phyloP scores from a whole-genome alignment of 2,113 vertebrate genomes.

The Cryptomyrus ogoouensis region DNA sequence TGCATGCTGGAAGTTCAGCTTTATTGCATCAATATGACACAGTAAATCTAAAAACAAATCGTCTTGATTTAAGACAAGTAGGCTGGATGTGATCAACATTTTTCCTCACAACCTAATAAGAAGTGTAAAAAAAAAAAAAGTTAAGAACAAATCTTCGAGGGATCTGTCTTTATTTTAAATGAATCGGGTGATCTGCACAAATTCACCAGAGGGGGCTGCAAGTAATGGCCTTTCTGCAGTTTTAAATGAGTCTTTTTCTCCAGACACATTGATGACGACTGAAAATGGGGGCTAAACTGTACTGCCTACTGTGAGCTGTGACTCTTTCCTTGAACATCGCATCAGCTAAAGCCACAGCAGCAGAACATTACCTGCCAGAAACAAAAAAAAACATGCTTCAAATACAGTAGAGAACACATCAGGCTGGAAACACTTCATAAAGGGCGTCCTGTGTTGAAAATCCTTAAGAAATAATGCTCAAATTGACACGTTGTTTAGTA shows the following conservation, averaged over 20 bases:
- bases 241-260: not conserved
- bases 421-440: slow-evolving; percentile 8
- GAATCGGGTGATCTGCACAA: not conserved
- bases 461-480: not conserved
- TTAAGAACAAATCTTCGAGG: not conserved
- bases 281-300: slow-evolving; percentile 48
- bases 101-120: not conserved
- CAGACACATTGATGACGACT: slow-evolving; percentile 33
- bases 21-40: not conserved
- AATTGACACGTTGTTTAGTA: too few relatives aligned
- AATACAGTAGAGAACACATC: slow-evolving; percentile 30
- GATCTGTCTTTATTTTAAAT: not conserved
- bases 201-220: not conserved
- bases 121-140: not conserved
- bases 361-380: not conserved
- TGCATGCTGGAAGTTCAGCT: not conserved
- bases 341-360: slow-evolving; percentile 14
- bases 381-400: slow-evolving; percentile 39
- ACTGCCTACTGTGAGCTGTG: not conserved
- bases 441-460: not conserved
- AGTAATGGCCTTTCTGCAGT: not conserved
- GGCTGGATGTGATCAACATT: not conserved
- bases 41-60: not conserved
- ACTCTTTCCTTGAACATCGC: not conserved
- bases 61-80: not conserved